Percentiles rank a stretch among this genome's conserved stretches.
phyloP scores from a whole-genome alignment of 2,888 invertebrate species.

The Petrolisthes cinctipes region DNA sequence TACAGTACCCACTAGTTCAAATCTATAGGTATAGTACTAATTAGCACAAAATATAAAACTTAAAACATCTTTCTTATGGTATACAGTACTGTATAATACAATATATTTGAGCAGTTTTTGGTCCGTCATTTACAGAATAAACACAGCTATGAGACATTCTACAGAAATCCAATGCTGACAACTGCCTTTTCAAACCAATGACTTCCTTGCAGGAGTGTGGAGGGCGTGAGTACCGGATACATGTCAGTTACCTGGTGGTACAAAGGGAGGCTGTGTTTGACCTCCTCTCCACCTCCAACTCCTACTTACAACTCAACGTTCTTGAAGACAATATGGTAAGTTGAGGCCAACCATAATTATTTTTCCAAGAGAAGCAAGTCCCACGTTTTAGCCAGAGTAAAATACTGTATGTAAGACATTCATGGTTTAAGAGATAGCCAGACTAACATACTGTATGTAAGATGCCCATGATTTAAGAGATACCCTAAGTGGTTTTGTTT shows the following conservation, averaged over 20 bases:
- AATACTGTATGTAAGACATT: neutral
- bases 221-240: constrained; percentile 56
- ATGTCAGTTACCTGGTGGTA: constrained; percentile 62
- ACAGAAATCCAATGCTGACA: neutral
- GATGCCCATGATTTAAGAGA: too few relatives aligned
- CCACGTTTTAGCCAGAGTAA: neutral
- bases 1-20: too few relatives aligned
- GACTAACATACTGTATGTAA: too few relatives aligned
- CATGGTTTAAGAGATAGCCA: too few relatives aligned
- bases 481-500: neutral
- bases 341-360: too few relatives aligned
- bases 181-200: neutral
- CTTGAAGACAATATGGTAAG: constrained; percentile 62
- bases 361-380: too few relatives aligned
- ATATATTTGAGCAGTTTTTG: too few relatives aligned
- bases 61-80: too few relatives aligned
- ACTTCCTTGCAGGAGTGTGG: constrained; percentile 52
- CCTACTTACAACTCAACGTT: constrained; percentile 60
- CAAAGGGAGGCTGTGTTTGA: constrained; percentile 62
- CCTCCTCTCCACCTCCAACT: constrained; percentile 52
- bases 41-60: too few relatives aligned
- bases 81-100: too few relatives aligned
- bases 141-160: neutral
- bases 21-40: too few relatives aligned
- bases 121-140: neutral